Evolutionary conservation across 2,888 invertebrate species (phyloP), one percentile per base, ranked within the genome.

Genomic region (Hyposoter didymator): DNA sequence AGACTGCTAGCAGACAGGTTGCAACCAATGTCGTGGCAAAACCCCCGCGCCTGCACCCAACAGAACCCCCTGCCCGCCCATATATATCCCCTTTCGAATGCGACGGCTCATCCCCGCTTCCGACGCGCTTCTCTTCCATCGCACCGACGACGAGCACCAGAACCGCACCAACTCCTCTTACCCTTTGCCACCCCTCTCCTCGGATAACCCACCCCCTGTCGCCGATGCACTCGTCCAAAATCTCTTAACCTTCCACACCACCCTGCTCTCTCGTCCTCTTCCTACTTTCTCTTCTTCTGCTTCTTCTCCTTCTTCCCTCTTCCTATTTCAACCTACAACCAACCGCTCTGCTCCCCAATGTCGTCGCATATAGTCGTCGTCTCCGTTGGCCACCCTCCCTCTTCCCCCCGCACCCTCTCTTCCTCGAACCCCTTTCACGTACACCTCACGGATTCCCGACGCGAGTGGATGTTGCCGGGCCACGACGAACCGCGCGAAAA

Each of bases 1-100:
- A 91, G 92, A 92, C 92, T 92, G 86, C 90, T 87, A 90, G 90
- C 90, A 92, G 92, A 92, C 91, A 92, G 91, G 91, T 91, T 92
- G 91, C 92, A 90, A 90, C 91, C 92, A 91, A 91, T 92, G 92
- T 92, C 92, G 92, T 91, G 90, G 90, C 90, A 88, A 90, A 84
- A 88, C 88, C 84, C 49, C 70, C 55, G 64, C 55, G 64, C 66
- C 72, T 70, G 84, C 86, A 87, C 82, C 78, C 64, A 39, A 69
- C 49, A 55, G 78, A 35, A 35, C 78, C 62, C 81, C 59, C 64
- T 75, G 66, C 67, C 78, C 47, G 47, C 76, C 49, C 83, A 45
- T 45, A 19, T 64, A 52, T 64, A 52, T 22, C 66, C 52, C 78
- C 75, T 67, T 72, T 55, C 73, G 74, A 67, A 62, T 47, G 32